A percentile compares a stretch with the other conserved stretches of the same genome.
These are phyloP conservation scores for Tamias sibiricus DNA, from an alignment of 2,113 vertebrate genomes.

Conservation along the genomic window DNA sequence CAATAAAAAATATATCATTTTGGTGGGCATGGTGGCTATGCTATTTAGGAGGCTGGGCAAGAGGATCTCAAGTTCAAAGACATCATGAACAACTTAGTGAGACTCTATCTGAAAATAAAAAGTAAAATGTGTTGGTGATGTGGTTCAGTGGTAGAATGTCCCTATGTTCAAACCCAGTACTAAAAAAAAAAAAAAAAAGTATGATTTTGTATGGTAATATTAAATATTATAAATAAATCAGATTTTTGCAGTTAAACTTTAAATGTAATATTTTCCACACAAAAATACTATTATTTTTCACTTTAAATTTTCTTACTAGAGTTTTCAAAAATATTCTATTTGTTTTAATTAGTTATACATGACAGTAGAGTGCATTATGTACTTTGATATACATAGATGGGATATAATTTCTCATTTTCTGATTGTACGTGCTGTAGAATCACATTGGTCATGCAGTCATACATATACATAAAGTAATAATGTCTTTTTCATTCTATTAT, in stretches of 20 bases:
- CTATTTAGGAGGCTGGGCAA: not conserved
- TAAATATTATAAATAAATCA: not conserved
- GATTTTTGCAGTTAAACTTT: not conserved
- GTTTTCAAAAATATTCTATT: too few relatives aligned
- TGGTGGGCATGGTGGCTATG: not conserved
- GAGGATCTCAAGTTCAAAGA: not conserved
- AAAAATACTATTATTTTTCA: not conserved
- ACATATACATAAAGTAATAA: too few relatives aligned
- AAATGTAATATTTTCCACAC: not conserved
- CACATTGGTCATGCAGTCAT: too few relatives aligned
- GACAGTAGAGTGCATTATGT: too few relatives aligned
- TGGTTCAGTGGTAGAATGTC: not conserved
- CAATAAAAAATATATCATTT: not conserved
- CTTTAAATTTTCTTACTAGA: too few relatives aligned
- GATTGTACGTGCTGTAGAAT: too few relatives aligned
- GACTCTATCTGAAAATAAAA: not conserved
- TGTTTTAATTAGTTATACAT: too few relatives aligned
- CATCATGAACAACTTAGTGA: not conserved
- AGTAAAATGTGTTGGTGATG: not conserved
- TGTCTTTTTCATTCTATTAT: too few relatives aligned
- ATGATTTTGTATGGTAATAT: not conserved
- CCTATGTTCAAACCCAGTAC: not conserved
- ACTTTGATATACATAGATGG: too few relatives aligned
- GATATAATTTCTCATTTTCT: too few relatives aligned
- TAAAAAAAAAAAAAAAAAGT: not conserved